Evolutionary conservation across 2,888 invertebrate genomes (phyloP).

Genomic region (Adineta ricciae): DNA sequence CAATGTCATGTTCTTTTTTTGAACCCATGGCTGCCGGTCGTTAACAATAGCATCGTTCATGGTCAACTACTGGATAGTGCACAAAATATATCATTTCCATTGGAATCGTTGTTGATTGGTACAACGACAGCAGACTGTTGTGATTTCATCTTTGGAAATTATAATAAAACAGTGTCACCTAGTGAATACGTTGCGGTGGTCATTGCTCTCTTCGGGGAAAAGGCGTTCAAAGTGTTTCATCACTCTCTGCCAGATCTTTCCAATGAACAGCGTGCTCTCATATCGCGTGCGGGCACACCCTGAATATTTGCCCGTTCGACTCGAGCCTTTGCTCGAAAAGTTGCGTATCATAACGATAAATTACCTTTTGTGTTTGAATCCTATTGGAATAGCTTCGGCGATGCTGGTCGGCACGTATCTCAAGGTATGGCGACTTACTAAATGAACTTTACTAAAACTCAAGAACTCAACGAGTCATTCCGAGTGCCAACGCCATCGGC

Average conservation of each 20-base stretch:
- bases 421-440: conserved; percentile 23
- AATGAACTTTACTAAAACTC: conserved; percentile 38
- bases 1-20: conserved; percentile 40
- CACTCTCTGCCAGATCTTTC: conserved; percentile 36
- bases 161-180: conserved; percentile 36
- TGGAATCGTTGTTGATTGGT: conserved; percentile 41
- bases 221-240: conserved; percentile 36
- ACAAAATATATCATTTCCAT: conserved; percentile 34
- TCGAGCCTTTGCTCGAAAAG: conserved; percentile 37
- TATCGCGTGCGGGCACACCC: conserved; percentile 37
- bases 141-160: conserved; percentile 39
- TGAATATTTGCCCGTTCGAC: conserved; percentile 39
- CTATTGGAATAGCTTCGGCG: not conserved
- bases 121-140: conserved; percentile 39
- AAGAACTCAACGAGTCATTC: conserved; percentile 33
- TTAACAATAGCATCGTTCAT: conserved; percentile 39
- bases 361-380: conserved; percentile 25
- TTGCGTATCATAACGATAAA: conserved; percentile 37
- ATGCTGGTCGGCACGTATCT: conserved; percentile 25
- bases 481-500: conserved; percentile 37
- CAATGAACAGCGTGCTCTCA: conserved; percentile 36
- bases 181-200: conserved; percentile 37
- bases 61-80: conserved; percentile 38
- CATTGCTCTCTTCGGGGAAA: conserved; percentile 36
- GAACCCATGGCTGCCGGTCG: conserved; percentile 41